Base-by-base conservation (phyloP, 2,888 invertebrate species). In the Protonemura montana region DNA sequence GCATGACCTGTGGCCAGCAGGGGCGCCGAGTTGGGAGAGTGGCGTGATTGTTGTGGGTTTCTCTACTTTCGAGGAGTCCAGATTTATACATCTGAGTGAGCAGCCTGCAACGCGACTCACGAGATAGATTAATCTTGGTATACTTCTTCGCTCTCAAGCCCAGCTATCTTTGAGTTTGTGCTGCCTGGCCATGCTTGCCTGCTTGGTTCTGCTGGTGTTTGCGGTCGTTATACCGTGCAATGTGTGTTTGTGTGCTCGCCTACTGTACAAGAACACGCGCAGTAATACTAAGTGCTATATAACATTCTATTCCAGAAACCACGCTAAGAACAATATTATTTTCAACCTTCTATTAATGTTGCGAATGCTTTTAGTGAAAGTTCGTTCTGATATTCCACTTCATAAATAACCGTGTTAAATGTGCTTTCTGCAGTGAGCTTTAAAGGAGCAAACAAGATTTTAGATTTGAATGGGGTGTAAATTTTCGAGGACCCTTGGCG, bases 41-140 rank as follows among this genome's bases (percentile, higher is more conserved):
- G 59, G 59, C 59, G 59, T 59, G 59, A 59, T 59, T 59, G 59
- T 59, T 59, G 59, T 59, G 59, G 59, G 59, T 59, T 59, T 10
- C 59, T 59, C 21, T 59, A 21, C 59, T 59, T 59, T 59, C 59
- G 3, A 35, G 35, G 35, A 59, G 59, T 59, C 59, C 59, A 59
- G 59, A 59, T 59, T 59, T 59, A 59, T 59, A 59, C 59, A 59
- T 59, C 6, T 59, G 59, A 59, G 59, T 21, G 59, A 59, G 21
- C 59, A 59, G 59, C 3, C 59, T 59, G 59, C 59, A 59, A 59
- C 59, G 13, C 59, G 59, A 59, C 59, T 59, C 59, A 13, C 6
- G 59, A 59, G 59, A 59, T 59, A 59, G 59, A 59, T 59, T 59
- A 59, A 59, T 59, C 59, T 59, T 59, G 59, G 59, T 59, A n/a